Base-by-base conservation (phyloP, 2,888 invertebrate genomes). In the Lasioglossum figueresi region DNA sequence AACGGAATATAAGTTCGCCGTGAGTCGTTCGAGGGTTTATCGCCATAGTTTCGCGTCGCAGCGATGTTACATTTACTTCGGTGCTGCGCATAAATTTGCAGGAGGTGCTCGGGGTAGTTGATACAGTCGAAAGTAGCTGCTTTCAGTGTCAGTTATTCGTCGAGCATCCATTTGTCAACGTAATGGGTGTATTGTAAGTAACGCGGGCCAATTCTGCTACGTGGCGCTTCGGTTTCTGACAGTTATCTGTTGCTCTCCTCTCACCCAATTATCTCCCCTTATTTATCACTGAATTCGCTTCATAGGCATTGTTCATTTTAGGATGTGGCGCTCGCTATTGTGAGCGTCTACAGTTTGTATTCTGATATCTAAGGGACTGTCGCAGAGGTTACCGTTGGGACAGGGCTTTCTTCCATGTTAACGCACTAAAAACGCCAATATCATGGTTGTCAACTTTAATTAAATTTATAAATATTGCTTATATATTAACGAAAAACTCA, bases 11-110 rank as follows among this genome's bases (percentile, higher is more conserved):
- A 52, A 76, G 66, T 66, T 81, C n/a, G 31, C 12, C 72, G 56
- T 23, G 76, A 56, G 52, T 83, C 71, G 37, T 83, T 83, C 72
- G 23, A 23, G 31, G 48, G 63, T 71, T 80, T 72, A 76, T 52
- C 40, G 14, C 48, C 52, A 31, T 12, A 43, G 34, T 80, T 80
- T 76, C 75, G 16, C 45, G 19, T 43, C 16, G 40, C 10, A 19
- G 16, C 48, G 14, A 72, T n/a, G 63, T 71, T 72, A 31, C 72
- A 34, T 66, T 76, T 23, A 72, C 63, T 66, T 66, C 43, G 27
- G 31, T 4, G 43, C 48, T 5, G 34, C 40, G 75, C 63, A 45
- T 48, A 66, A 81, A 76, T 81, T 45, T 52, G 23, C 31, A n/a
- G 52, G 52, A 48, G 63, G 14, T 43, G 19, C 23, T 16, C 31